Conservation (phyloP, 2,113 vertebrate genomes). For the Ibidorhyncha struthersii region DNA sequence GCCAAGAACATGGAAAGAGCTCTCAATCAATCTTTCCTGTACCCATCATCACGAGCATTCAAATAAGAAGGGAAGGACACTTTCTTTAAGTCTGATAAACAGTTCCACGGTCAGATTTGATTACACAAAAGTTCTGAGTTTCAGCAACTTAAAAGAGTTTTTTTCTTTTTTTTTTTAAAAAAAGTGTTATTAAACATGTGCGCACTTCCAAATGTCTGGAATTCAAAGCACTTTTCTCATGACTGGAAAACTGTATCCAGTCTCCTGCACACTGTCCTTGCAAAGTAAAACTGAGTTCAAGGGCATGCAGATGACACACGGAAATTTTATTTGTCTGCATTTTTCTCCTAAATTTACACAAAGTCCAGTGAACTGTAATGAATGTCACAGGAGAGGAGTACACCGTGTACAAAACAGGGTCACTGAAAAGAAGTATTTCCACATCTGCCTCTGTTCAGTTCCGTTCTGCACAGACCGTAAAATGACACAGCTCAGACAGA, state of each 20-base stretch:
- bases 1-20: not conserved
- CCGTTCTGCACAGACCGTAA: not conserved
- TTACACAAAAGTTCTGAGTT: not conserved
- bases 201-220: not conserved
- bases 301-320: not conserved
- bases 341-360: not conserved
- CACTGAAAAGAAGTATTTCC: not conserved
- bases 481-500: not conserved
- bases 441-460: not conserved
- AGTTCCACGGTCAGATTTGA: not conserved
- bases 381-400: not conserved
- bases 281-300: constrained; percentile 10
- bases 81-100: not conserved
- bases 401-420: not conserved
- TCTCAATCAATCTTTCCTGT: not conserved
- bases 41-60: not conserved
- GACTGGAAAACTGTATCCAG: not conserved
- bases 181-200: not conserved
- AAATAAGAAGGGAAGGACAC: not conserved
- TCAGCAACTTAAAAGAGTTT: not conserved
- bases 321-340: not conserved
- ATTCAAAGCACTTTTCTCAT: not conserved
- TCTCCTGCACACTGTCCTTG: not conserved
- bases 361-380: not conserved
- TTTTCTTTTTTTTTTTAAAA: no score